Base-by-base conservation (phyloP, 2,797 vertebrate species). In the Cynopterus sphinx region DNA sequence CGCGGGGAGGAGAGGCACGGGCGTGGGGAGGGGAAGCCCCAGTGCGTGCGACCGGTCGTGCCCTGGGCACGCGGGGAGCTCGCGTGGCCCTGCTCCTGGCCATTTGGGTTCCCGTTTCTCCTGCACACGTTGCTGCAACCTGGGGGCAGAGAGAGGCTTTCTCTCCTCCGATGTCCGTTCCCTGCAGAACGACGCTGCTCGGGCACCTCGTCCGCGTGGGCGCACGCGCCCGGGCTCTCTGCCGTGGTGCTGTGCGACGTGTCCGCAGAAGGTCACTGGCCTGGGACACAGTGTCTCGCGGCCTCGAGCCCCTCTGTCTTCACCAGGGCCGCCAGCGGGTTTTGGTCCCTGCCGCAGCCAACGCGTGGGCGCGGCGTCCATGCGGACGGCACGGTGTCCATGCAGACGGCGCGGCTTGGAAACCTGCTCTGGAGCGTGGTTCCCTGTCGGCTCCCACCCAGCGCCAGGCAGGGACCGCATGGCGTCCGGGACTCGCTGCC, bases 1-100 rank as follows among this genome's bases (percentile, higher is more conserved):
- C n/a, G n/a, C n/a, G n/a, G n/a, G n/a, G n/a, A n/a, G n/a, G n/a
- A n/a, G n/a, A n/a, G n/a, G n/a, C n/a, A n/a, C n/a, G n/a, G n/a
- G n/a, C n/a, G n/a, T n/a, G n/a, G n/a, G n/a, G n/a, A n/a, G n/a
- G n/a, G n/a, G n/a, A n/a, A n/a, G n/a, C n/a, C n/a, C n/a, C n/a
- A 7, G 9, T 1, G 53, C 2, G 0, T 3, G 2, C 13, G 43
- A 2, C 28, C 1, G 59, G 7, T 10, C 1, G 0, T 3, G 24
- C 11, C 5, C 2, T 11, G 33, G 49, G 17, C 5, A 7, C 2
- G 57, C 11, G 5, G 0, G 28, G n/a, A 43, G 33, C 5, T 1
- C 21, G 33, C 21, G 0, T 68, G 21, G 31, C 12, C 31, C 41
- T 26, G 0, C 7, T 15, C 71, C 53, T 33, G 59, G 65, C 26